Conservation (phyloP, 2,113 vertebrate species). For the Cebus imitator region DNA sequence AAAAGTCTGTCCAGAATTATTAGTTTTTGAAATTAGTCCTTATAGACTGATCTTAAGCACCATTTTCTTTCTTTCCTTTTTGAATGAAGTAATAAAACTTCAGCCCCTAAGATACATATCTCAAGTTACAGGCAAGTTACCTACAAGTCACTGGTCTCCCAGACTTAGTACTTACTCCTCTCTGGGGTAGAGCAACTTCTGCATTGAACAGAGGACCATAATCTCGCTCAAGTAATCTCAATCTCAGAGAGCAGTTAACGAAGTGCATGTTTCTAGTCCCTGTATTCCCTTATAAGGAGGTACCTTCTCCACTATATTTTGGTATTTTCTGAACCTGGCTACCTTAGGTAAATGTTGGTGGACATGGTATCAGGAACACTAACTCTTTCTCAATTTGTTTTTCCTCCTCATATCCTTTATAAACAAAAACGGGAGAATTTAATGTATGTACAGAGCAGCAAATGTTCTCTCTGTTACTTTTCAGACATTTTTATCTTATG, state of each 20-base stretch:
- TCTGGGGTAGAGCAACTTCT: background rate
- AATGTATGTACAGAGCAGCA: conserved; percentile 75
- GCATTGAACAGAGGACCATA: background rate
- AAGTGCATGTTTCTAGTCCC: background rate
- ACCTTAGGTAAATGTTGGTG: conserved; percentile 72
- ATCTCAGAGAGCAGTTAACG: background rate
- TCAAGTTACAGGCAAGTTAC: background rate
- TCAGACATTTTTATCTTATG: conserved; percentile 82
- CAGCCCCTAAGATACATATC: background rate
- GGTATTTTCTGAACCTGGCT: conserved; percentile 71
- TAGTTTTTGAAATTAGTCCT: conserved; percentile 19
- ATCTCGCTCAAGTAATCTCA: background rate
- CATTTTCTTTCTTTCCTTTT: background rate
- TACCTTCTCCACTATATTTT: conserved; percentile 5
- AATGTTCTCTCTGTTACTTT: conserved; percentile 77
- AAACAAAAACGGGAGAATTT: conserved; percentile 74
- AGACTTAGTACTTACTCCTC: background rate
- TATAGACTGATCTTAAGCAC: background rate
- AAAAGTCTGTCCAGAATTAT: background rate
- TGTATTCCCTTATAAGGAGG: background rate
- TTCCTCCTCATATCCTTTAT: conserved; percentile 64
- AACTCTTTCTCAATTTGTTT: conserved; percentile 71
- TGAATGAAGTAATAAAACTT: background rate
- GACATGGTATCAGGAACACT: conserved; percentile 68
- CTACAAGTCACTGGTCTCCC: background rate